Evolutionary conservation across 2,797 vertebrate genomes (phyloP).

Genomic region (Mus spretus): DNA sequence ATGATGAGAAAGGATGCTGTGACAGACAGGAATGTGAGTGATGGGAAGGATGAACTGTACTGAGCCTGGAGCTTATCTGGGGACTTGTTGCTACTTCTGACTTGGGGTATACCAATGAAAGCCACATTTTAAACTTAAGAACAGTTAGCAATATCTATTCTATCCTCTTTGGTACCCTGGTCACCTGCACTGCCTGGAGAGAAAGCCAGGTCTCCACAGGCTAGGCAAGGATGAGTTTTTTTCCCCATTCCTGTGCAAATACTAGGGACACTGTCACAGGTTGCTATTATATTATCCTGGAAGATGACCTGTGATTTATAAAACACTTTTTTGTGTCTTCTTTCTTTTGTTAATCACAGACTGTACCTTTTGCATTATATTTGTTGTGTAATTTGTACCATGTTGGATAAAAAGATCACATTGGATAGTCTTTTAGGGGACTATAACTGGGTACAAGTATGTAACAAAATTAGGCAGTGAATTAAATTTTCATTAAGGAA

Average conservation of each 20-base stretch:
- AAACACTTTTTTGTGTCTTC: not conserved
- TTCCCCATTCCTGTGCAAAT: not conserved
- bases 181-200: not conserved
- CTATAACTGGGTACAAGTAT: constrained; percentile 30
- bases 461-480: constrained; percentile 57
- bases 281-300: not conserved
- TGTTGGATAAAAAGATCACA: not conserved
- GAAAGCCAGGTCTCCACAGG: not conserved
- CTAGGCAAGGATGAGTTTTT: not conserved
- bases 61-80: not conserved
- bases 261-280: not conserved
- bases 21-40: not conserved
- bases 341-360: not conserved
- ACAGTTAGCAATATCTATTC: not conserved
- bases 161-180: not conserved
- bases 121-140: not conserved
- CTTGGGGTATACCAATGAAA: not conserved
- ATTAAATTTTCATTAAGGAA: constrained; percentile 53
- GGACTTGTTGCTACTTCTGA: not conserved
- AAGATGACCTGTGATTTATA: not conserved
- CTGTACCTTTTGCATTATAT: not conserved
- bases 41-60: not conserved
- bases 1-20: not conserved
- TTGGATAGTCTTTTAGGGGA: constrained; percentile 32
- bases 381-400: constrained; percentile 42